A percentile compares a stretch with the other conserved stretches of the same genome.
Conservation (phyloP, 2,888 invertebrate genomes). For the Apodemia hepburni region DNA sequence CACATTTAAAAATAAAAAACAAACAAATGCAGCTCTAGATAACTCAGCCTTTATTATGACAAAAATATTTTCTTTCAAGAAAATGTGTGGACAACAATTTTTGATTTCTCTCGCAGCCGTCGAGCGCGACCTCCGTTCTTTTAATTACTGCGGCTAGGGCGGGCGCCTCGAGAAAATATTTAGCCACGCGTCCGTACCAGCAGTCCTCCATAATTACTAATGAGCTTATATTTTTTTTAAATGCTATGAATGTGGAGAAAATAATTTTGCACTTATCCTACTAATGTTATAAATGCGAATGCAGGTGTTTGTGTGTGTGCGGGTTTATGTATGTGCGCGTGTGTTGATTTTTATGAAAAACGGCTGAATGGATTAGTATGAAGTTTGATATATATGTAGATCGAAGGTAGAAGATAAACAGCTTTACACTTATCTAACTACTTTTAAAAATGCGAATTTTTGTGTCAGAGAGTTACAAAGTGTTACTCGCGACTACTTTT, state of each 20-base stretch:
- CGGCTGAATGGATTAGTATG: too few species aligned
- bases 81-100: constrained; percentile 66
- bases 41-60: constrained; percentile 34
- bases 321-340: too few species aligned
- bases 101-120: constrained; percentile 59
- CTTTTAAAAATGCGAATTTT: too few species aligned
- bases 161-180: constrained; percentile 65
- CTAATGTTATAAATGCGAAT: constrained; percentile 17
- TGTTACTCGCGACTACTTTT: too few species aligned
- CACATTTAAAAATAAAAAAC: not conserved
- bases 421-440: too few species aligned
- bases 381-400: too few species aligned
- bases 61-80: constrained; percentile 46
- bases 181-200: constrained; percentile 65
- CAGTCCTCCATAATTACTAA: constrained; percentile 72
- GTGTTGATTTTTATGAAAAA: too few species aligned
- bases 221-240: constrained; percentile 53
- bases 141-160: constrained; percentile 63
- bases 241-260: constrained; percentile 19
- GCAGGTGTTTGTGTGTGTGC: not conserved
- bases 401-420: too few species aligned
- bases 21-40: constrained; percentile 30
- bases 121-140: constrained; percentile 52
- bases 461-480: too few species aligned
- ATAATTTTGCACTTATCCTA: constrained; percentile 19